Conservation (phyloP, 2,888 invertebrate species). For the Cephus sareptanus region DNA sequence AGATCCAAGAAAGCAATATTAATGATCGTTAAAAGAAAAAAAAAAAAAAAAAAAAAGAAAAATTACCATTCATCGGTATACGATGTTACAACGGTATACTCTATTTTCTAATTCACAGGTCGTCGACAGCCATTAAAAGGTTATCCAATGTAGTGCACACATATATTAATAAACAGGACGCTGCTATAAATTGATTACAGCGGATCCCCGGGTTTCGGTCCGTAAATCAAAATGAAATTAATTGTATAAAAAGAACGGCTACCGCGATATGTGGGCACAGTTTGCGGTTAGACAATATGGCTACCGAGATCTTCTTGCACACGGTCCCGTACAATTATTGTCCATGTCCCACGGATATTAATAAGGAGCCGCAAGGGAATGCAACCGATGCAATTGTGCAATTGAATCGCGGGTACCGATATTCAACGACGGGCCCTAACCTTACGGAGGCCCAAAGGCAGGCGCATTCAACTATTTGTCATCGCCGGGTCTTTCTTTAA, state of each 20-base stretch:
- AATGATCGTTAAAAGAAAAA: background rate
- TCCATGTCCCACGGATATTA: background rate
- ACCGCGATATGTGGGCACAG: background rate
- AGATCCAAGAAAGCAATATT: background rate
- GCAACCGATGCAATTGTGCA: background rate
- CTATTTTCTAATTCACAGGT: background rate
- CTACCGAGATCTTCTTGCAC: background rate
- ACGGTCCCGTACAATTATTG: background rate
- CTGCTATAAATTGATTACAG: background rate
- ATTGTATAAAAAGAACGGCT: background rate
- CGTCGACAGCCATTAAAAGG: background rate
- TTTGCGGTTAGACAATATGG: background rate
- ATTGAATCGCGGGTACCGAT: background rate
- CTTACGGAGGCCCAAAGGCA: background rate
- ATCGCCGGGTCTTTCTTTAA: background rate
- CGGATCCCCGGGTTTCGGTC: background rate
- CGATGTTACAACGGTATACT: background rate
- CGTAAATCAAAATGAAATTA: background rate
- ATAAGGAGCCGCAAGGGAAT: background rate
- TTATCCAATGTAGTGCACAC: background rate
- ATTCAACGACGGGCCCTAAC: background rate
- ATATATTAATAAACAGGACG: background rate
- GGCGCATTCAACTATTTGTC: background rate
- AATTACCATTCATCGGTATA: background rate
- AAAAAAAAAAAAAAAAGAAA: too few relatives aligned